These are phyloP conservation scores for Tachina lurida DNA, from an alignment of 2,888 invertebrate genomes.

Conservation along the genomic window DNA sequence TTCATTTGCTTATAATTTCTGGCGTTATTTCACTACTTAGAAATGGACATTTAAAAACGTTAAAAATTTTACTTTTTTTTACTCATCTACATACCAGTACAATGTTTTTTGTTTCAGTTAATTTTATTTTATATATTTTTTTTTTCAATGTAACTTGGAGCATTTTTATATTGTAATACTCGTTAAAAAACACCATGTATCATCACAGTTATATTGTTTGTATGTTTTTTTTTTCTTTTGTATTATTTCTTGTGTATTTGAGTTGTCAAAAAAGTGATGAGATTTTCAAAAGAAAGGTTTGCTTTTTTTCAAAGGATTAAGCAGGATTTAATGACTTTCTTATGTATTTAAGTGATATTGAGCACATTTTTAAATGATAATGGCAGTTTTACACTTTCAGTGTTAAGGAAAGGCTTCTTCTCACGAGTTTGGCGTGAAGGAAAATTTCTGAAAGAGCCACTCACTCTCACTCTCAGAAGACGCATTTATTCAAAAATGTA, in stretches of 20 bases:
- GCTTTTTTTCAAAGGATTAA: not conserved
- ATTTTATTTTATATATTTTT: conserved; percentile 27
- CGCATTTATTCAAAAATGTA: too few species aligned
- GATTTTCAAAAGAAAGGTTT: conserved; percentile 4
- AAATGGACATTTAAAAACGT: conserved; percentile 81
- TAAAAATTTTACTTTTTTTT: conserved; percentile 50
- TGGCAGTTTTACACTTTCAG: too few species aligned
- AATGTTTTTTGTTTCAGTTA: conserved; percentile 35
- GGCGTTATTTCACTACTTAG: conserved; percentile 72
- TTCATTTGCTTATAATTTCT: conserved; percentile 49
- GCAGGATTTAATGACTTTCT: not conserved
- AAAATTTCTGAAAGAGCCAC: too few species aligned
- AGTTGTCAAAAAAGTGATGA: conserved; percentile 37
- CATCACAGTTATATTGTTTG: conserved; percentile 70
- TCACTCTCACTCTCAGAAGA: too few species aligned
- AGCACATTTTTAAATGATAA: not conserved
- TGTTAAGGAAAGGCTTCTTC: too few species aligned
- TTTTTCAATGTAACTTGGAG: conserved; percentile 12
- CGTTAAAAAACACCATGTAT: conserved; percentile 59
- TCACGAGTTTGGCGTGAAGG: too few species aligned
- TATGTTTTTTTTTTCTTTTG: conserved; percentile 39
- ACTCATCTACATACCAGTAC: conserved; percentile 59
- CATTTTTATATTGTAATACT: conserved; percentile 20
- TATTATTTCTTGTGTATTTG: conserved; percentile 29
- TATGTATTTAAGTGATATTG: not conserved